Conservation (phyloP, 1,140 invertebrate species). For the Aradophagus sp. region DNA sequence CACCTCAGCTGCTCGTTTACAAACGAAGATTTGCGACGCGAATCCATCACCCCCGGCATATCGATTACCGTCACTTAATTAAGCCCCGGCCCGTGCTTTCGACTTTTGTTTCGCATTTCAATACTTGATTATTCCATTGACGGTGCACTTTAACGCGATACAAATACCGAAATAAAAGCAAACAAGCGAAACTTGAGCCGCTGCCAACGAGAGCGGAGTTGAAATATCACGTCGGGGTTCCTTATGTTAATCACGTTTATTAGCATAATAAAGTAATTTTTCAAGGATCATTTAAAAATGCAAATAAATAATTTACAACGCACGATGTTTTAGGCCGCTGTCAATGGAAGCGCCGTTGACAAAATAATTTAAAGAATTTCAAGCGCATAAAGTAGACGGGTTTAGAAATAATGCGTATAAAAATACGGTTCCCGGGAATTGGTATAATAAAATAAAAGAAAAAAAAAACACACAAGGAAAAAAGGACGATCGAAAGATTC, state of each 20-base stretch:
- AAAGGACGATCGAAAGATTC: neutral
- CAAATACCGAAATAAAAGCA: constrained; percentile 31
- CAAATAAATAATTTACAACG: constrained; percentile 76
- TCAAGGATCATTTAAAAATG: constrained; percentile 75
- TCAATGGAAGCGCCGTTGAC: constrained; percentile 47
- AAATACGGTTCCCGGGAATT: constrained; percentile 18
- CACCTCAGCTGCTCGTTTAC: no score
- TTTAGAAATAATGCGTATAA: constrained; percentile 3
- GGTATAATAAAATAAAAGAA: no score
- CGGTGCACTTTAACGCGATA: constrained; percentile 8
- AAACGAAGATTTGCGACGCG: no score
- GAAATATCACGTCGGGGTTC: constrained; percentile 72
- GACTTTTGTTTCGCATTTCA: no score
- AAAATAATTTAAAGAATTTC: constrained; percentile 43
- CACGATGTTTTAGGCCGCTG: constrained; percentile 30
- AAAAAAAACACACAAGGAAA: no score
- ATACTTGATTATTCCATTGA: no score
- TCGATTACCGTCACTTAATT: neutral
- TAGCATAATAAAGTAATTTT: constrained; percentile 76
- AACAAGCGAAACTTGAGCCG: constrained; percentile 30
- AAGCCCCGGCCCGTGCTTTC: no score
- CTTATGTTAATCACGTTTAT: constrained; percentile 74
- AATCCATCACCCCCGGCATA: no score
- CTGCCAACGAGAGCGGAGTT: constrained; percentile 61
- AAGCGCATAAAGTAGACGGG: constrained; percentile 1